A percentile compares a stretch with the other conserved stretches of the same genome.
These are phyloP conservation scores for Cosmia pyralina DNA, from an alignment of 2,888 invertebrate species.

Conservation along the genomic window DNA sequence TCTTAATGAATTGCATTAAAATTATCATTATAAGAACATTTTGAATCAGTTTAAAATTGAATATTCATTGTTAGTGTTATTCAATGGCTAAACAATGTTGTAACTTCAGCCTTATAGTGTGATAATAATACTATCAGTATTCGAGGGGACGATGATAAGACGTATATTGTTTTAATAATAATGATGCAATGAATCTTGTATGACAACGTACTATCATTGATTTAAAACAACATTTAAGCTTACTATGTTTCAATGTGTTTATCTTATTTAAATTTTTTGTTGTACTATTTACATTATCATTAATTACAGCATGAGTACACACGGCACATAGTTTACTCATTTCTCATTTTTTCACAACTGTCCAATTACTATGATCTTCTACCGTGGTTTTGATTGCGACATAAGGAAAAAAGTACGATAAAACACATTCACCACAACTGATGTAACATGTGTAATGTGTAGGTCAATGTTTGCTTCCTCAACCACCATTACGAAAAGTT, in stretches of 20 bases:
- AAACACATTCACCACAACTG: constrained; percentile 22
- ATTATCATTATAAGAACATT: background rate
- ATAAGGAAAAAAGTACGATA: constrained; percentile 46
- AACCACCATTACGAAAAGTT: constrained; percentile 38
- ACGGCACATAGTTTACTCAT: background rate
- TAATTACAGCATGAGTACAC: background rate
- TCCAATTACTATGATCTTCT: background rate
- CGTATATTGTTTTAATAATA: constrained; percentile 58
- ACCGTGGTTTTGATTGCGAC: constrained; percentile 1
- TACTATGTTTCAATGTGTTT: constrained; percentile 21
- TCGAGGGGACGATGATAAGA: constrained; percentile 37
- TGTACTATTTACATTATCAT: constrained; percentile 2
- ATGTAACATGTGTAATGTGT: constrained; percentile 43
- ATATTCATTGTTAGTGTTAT: background rate
- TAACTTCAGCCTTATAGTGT: constrained; percentile 29
- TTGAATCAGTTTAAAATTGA: background rate
- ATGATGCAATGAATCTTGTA: constrained; percentile 57
- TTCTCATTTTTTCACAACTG: background rate
- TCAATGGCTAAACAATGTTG: constrained; percentile 39
- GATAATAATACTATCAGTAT: constrained; percentile 51
- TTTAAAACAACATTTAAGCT: constrained; percentile 20
- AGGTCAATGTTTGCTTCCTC: constrained; percentile 50
- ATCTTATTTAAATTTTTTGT: background rate
- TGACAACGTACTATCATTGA: constrained; percentile 7
- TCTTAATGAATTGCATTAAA: background rate